Conservation (phyloP, 2,888 invertebrate genomes). For the Hofmannophila pseudospretella region DNA sequence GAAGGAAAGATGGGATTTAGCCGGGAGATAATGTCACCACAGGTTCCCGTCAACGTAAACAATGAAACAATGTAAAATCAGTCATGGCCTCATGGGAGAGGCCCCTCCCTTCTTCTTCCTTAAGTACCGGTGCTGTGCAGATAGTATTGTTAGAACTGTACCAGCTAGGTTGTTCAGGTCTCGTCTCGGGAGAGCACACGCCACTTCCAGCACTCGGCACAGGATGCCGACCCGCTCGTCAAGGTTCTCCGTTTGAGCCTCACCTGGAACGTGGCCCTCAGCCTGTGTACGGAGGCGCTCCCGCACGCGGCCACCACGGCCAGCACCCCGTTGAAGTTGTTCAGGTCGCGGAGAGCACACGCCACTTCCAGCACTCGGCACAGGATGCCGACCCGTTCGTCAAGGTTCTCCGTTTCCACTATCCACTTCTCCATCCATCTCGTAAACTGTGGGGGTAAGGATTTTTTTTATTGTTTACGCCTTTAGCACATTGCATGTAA, state of each 20-base stretch:
- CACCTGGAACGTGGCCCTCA: constrained; percentile 89
- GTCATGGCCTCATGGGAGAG: no score
- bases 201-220: constrained; percentile 93
- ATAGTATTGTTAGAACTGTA: no score
- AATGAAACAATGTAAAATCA: no score
- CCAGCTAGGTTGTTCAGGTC: constrained; percentile 99
- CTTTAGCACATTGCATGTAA: no score
- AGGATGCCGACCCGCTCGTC: constrained; percentile 96
- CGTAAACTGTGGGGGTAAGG: constrained; percentile 93
- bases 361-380: constrained; percentile 95
- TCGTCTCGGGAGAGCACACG: constrained; percentile 92
- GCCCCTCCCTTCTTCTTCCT: no score
- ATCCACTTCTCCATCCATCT: constrained; percentile 98
- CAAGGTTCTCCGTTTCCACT: constrained; percentile 96
- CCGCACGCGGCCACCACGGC: constrained; percentile 95
- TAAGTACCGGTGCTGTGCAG: no score
- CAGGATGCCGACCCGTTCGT: constrained; percentile 94
- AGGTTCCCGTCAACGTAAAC: no score
- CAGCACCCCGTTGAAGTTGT: constrained; percentile 98
- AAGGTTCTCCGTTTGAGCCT: constrained; percentile 92
- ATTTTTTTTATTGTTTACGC: no score
- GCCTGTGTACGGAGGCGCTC: constrained; percentile 93
- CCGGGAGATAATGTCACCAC: no score
- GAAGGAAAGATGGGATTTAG: no score
- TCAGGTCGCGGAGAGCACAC: constrained; percentile 94